phyloP scores from a whole-genome alignment of 2,797 vertebrate genomes.

The Lagodon rhomboides region DNA sequence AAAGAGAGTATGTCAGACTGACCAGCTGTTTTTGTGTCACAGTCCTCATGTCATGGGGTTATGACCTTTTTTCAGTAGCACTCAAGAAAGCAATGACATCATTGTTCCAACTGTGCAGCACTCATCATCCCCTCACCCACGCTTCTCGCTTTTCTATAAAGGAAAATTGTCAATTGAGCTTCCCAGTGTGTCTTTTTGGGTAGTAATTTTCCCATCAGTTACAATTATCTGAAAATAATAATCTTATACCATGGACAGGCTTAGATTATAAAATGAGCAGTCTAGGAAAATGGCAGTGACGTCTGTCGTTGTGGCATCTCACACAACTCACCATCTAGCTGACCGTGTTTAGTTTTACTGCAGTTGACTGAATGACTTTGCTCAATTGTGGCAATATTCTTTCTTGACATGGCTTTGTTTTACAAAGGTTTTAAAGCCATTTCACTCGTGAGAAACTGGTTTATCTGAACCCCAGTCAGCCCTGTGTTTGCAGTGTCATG shows the following conservation, averaged over 20 bases:
- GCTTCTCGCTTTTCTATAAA: conserved; percentile 32
- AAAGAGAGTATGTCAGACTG: conserved; percentile 71
- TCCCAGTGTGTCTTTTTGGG: conserved; percentile 29
- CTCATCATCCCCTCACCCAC: conserved; percentile 50
- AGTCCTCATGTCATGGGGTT: conserved; percentile 71
- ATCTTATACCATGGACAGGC: conserved; percentile 17
- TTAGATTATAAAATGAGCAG: conserved; percentile 31
- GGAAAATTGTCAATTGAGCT: conserved; percentile 41
- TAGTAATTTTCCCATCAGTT: conserved; percentile 46
- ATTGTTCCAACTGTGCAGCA: conserved; percentile 63
- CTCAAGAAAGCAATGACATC: conserved; percentile 79
- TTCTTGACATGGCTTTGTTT: conserved; percentile 63
- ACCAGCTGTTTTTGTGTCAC: conserved; percentile 80
- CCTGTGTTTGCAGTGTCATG: conserved; percentile 69
- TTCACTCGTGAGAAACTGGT: conserved; percentile 68
- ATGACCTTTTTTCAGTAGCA: conserved; percentile 67
- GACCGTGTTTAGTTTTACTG: conserved; percentile 25
- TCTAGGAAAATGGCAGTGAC: conserved; percentile 11
- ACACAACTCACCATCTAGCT: conserved; percentile 3
- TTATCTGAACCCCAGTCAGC: conserved; percentile 33
- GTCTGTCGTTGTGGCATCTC: conserved; percentile 30
- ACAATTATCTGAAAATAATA: conserved; percentile 50
- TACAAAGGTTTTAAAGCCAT: conserved; percentile 51
- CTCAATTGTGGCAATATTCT: conserved; percentile 38
- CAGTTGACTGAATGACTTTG: conserved; percentile 39